Percentiles rank a stretch among this genome's conserved stretches.
phyloP scores from a whole-genome alignment of 2,113 vertebrate genomes.

The Syngnathus floridae region DNA sequence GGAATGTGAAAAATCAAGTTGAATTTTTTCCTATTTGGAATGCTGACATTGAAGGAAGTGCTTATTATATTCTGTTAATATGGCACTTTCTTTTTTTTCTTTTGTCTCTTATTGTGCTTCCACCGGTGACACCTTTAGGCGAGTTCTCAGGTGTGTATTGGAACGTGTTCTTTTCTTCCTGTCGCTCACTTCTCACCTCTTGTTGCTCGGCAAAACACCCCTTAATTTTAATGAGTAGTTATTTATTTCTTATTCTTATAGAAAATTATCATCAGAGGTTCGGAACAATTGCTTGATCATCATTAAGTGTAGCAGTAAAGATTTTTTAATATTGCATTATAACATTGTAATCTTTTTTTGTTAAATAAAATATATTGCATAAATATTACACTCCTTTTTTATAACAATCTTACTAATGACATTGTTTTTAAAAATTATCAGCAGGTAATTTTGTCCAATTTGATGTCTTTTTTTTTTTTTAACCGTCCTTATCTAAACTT shows the following conservation, averaged over 20 bases:
- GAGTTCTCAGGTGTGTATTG: slow-evolving; percentile 99
- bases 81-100: slow-evolving; percentile 71
- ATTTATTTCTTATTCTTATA: neutral
- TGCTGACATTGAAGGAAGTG: neutral
- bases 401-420: neutral
- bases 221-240: neutral
- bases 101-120: slow-evolving; percentile 73
- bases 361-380: neutral
- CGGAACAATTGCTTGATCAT: neutral
- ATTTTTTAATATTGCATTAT: no score
- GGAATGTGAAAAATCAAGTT: no score
- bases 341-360: neutral
- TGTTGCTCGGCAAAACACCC: neutral
- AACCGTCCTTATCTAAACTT: slow-evolving; percentile 9
- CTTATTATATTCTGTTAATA: slow-evolving; percentile 74
- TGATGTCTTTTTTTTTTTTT: no score
- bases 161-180: slow-evolving; percentile 60
- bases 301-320: no score
- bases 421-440: neutral
- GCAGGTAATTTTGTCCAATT: no score
- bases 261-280: neutral
- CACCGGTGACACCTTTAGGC: slow-evolving; percentile 84
- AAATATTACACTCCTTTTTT: no score
- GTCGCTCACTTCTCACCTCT: slow-evolving; percentile 8
- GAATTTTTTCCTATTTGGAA: neutral